Evolutionary conservation across 1,140 invertebrate species (phyloP).

Genomic region (Platyscapa corneri): DNA sequence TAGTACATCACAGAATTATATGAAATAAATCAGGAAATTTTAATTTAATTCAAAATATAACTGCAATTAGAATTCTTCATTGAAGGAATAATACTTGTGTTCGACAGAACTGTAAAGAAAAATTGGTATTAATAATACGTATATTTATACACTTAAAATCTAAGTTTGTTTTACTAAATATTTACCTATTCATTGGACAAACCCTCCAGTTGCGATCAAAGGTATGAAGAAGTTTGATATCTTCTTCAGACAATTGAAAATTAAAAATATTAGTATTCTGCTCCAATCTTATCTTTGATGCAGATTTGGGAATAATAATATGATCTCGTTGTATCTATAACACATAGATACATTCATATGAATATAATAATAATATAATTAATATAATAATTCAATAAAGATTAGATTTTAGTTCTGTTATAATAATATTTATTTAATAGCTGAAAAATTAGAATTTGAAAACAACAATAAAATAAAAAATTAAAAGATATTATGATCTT

Average conservation of each 20-base stretch:
- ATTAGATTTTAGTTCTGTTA: too few species aligned
- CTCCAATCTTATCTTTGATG: slow-evolving; percentile 82
- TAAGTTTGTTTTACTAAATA: background rate
- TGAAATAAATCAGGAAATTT: background rate
- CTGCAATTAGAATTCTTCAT: slow-evolving; percentile 43
- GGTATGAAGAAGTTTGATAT: slow-evolving; percentile 59
- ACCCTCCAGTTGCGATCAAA: slow-evolving; percentile 53
- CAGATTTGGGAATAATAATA: slow-evolving; percentile 88
- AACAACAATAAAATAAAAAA: too few species aligned
- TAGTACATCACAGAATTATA: too few species aligned
- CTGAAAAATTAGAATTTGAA: too few species aligned
- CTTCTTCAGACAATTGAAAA: slow-evolving; percentile 78
- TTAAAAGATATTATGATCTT: too few species aligned
- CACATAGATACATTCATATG: background rate
- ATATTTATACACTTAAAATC: background rate
- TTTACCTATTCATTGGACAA: slow-evolving; percentile 49
- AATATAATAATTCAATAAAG: too few species aligned
- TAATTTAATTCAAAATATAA: background rate
- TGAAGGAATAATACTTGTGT: slow-evolving; percentile 49
- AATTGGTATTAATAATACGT: background rate
- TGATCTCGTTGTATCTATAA: slow-evolving; percentile 83
- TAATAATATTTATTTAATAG: too few species aligned
- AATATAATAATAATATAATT: too few species aligned
- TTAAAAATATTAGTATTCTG: slow-evolving; percentile 87
- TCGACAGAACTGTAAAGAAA: slow-evolving; percentile 41